Percentiles rank a stretch among this genome's conserved stretches.
Conservation (phyloP, 2,888 invertebrate species). For the Pseudeuparius sepicola region DNA sequence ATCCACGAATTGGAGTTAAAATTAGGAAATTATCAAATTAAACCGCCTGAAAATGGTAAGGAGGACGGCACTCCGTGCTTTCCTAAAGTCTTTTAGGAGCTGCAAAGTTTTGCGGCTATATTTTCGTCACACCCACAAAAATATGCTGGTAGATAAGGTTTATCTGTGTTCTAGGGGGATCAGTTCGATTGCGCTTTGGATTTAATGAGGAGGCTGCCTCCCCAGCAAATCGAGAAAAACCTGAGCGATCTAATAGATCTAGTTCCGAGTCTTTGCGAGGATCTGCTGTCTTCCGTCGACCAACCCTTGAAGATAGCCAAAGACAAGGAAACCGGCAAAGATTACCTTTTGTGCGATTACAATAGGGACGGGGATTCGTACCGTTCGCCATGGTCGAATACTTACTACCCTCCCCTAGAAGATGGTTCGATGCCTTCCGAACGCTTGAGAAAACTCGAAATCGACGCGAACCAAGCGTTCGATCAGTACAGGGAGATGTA, state of each 20-base stretch:
- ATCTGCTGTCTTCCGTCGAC: conserved; percentile 92
- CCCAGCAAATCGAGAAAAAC: conserved; percentile 98
- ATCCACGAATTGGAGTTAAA: too few relatives aligned
- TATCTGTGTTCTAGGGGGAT: conserved; percentile 66
- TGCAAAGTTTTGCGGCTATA: too few relatives aligned
- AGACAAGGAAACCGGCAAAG: conserved; percentile 90
- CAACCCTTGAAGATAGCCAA: conserved; percentile 88
- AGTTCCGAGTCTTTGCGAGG: conserved; percentile 92
- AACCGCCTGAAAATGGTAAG: too few relatives aligned
- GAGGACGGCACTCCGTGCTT: too few relatives aligned
- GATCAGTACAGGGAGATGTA: conserved; percentile 99
- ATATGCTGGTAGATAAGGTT: too few relatives aligned
- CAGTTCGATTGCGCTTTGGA: conserved; percentile 98
- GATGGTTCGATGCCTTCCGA: conserved; percentile 99
- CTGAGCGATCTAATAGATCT: conserved; percentile 95
- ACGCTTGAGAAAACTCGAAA: conserved; percentile 84
- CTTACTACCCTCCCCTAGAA: conserved; percentile 94
- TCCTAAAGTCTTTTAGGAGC: too few relatives aligned
- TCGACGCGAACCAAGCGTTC: conserved; percentile 97
- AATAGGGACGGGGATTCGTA: conserved; percentile 99
- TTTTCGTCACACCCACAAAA: too few relatives aligned
- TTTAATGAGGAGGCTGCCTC: conserved; percentile 96
- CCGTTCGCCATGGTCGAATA: conserved; percentile 98
- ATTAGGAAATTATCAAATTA: too few relatives aligned
- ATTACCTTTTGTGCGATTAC: conserved; percentile 97